Conservation (phyloP, 2,888 invertebrate species). For the Carterocephalus palaemon region DNA sequence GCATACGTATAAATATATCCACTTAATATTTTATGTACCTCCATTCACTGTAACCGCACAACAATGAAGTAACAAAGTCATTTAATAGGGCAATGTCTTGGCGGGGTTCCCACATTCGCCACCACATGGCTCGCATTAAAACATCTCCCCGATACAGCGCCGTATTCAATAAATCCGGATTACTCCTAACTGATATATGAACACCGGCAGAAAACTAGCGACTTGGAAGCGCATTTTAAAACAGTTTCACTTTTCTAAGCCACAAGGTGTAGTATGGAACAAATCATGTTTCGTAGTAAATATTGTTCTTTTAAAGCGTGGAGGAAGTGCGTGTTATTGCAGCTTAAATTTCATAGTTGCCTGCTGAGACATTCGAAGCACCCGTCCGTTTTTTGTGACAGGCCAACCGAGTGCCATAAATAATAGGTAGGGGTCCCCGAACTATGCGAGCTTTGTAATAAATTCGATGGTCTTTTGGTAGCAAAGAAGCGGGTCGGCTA, state of each 20-base stretch:
- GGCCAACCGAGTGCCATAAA: conserved; percentile 77
- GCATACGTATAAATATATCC: background rate
- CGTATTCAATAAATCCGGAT: conserved; percentile 75
- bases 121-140: conserved; percentile 72
- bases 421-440: conserved; percentile 76
- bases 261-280: conserved; percentile 51
- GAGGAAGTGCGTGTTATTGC: conserved; percentile 78
- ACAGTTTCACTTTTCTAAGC: conserved; percentile 41
- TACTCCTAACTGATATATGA: conserved; percentile 58
- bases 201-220: conserved; percentile 44
- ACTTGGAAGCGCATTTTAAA: conserved; percentile 37
- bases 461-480: conserved; percentile 77
- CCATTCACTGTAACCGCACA: conserved; percentile 42
- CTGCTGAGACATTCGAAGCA: conserved; percentile 76
- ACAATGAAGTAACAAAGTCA: conserved; percentile 72
- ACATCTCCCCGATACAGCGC: conserved; percentile 54
- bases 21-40: background rate
- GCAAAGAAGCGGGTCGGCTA: conserved; percentile 61
- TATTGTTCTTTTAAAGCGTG: conserved; percentile 50
- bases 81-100: conserved; percentile 72
- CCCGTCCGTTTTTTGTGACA: conserved; percentile 78
- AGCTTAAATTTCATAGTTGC: conserved; percentile 74
- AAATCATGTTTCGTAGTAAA: conserved; percentile 28
- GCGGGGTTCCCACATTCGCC: conserved; percentile 76
- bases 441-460: conserved; percentile 73